Evolutionary conservation across 92 coral and sea anemone genomes (phyloP).

Genomic region (Parazoanthus atlanticus): DNA sequence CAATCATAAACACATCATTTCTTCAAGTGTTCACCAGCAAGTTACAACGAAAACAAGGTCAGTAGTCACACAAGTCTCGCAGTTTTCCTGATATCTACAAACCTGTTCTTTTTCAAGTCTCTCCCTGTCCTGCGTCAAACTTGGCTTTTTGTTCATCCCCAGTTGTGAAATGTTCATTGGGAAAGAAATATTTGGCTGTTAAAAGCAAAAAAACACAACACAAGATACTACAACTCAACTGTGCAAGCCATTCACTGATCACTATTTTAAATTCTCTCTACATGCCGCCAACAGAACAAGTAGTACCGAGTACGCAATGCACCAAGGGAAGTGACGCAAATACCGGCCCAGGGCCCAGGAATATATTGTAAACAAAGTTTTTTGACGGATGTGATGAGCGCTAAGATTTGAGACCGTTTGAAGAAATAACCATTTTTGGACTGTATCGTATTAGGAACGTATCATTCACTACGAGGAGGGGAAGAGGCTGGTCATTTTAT

Average conservation of each 20-base stretch:
- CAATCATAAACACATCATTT: not conserved
- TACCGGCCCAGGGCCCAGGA: no score
- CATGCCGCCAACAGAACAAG: conserved; percentile 20
- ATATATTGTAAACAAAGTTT: no score
- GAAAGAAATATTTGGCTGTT: not conserved
- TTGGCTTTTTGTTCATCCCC: conserved; percentile 69
- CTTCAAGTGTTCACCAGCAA: not conserved
- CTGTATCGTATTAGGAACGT: no score
- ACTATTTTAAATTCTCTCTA: conserved; percentile 25
- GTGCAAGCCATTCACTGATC: conserved; percentile 20
- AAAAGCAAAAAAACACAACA: conserved; percentile 8
- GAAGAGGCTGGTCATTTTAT: no score
- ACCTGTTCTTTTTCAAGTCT: conserved; percentile 94
- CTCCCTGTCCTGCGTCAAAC: conserved; percentile 77
- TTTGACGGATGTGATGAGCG: no score
- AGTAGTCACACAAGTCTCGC: not conserved
- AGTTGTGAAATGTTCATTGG: conserved; percentile 55
- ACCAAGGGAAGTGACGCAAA: not conserved
- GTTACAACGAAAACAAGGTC: not conserved
- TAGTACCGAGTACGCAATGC: not conserved
- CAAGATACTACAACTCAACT: not conserved
- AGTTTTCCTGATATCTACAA: not conserved
- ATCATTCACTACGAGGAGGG: no score
- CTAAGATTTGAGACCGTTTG: no score
- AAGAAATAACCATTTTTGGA: no score